Evolutionary conservation across 2,113 vertebrate species (phyloP).

Genomic region (Oreochromis tanganicae): DNA sequence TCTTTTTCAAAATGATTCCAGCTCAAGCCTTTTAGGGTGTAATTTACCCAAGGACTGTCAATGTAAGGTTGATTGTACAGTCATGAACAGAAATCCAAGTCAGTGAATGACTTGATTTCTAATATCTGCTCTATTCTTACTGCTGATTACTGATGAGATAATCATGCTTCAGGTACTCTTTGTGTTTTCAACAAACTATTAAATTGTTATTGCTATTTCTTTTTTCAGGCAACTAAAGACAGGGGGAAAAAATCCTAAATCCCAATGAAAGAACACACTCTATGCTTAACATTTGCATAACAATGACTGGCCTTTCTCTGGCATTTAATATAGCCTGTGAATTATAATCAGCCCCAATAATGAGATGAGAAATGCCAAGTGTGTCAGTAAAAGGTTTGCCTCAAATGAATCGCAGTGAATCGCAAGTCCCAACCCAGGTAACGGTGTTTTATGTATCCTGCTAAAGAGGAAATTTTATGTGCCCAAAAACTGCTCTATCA

Average conservation of each 20-base stretch:
- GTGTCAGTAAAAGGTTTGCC: constrained; percentile 64
- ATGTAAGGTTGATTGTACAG: not conserved
- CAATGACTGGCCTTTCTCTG: constrained; percentile 73
- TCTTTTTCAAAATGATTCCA: not conserved
- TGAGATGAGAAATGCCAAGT: constrained; percentile 68
- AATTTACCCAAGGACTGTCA: not conserved
- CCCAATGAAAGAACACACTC: constrained; percentile 58
- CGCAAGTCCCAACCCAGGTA: not conserved
- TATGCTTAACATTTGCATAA: constrained; percentile 71
- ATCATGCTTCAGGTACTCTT: not conserved
- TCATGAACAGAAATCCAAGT: not conserved
- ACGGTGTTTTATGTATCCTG: not conserved
- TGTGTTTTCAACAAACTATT: constrained; percentile 13
- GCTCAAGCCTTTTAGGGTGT: not conserved
- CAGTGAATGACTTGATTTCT: not conserved
- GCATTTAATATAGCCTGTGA: constrained; percentile 73
- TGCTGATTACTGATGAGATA: not conserved
- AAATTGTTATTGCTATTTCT: constrained; percentile 22
- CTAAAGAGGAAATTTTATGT: not conserved
- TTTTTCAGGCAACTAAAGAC: not conserved
- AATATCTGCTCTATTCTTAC: not conserved
- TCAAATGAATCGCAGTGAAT: constrained; percentile 60
- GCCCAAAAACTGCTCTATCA: not conserved
- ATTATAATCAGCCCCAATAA: constrained; percentile 73
- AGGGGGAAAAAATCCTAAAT: not conserved